Percentiles rank a stretch among this genome's conserved stretches.
Evolutionary conservation across 2,797 vertebrate genomes (phyloP).

Genomic region (Periparus ater): DNA sequence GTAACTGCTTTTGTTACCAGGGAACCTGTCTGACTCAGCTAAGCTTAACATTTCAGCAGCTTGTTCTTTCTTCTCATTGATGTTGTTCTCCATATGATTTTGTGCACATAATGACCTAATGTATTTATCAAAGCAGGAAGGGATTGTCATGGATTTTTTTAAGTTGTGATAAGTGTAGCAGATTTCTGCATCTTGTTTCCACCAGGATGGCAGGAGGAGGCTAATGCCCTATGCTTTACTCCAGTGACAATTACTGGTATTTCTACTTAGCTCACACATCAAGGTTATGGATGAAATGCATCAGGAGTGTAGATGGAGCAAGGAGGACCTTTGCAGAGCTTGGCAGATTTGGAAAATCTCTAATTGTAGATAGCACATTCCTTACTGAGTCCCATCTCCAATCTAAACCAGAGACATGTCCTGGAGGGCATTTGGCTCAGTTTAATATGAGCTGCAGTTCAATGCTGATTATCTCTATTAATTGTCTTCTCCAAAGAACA

Average conservation of each 20-base stretch:
- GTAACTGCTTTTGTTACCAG: slow-evolving; percentile 70
- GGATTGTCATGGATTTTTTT: not conserved
- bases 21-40: slow-evolving; percentile 73
- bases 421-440: not conserved
- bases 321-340: not conserved
- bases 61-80: slow-evolving; percentile 56
- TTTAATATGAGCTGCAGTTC: not conserved
- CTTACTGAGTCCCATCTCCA: not conserved
- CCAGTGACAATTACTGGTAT: not conserved
- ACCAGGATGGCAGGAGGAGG: not conserved
- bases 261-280: not conserved
- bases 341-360: not conserved
- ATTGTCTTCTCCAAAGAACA: not conserved
- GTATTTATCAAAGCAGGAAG: slow-evolving; percentile 40
- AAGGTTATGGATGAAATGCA: not conserved
- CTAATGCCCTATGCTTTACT: not conserved
- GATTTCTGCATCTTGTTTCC: not conserved
- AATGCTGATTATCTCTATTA: not conserved
- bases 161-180: not conserved
- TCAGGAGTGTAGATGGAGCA: not conserved
- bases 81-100: slow-evolving; percentile 67
- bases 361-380: not conserved
- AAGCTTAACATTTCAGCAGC: slow-evolving; percentile 65
- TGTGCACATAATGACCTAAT: slow-evolving; percentile 55
- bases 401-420: not conserved